Evolutionary conservation across 2,113 vertebrate species (phyloP).

Genomic region (Cairina moschata): DNA sequence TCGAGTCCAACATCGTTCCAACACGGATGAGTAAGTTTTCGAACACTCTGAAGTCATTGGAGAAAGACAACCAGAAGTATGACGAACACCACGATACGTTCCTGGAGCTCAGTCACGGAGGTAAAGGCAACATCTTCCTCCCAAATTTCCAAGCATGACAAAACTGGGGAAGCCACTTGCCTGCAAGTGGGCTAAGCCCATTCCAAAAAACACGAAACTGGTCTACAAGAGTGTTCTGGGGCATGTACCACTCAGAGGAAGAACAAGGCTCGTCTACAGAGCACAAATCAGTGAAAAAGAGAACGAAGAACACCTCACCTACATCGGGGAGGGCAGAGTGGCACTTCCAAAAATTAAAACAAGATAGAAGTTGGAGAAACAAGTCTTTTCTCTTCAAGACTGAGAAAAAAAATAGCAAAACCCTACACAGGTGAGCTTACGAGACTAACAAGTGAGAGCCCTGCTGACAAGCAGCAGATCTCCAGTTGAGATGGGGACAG

Average conservation of each 20-base stretch:
- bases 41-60: neutral
- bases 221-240: neutral
- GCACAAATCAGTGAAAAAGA: neutral
- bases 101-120: fast-evolving
- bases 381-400: neutral
- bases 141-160: fast-evolving
- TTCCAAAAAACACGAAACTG: neutral
- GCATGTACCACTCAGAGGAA: fast-evolving
- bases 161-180: neutral
- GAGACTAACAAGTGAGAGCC: neutral
- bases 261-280: fast-evolving
- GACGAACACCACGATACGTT: neutral
- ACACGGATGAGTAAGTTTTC: neutral
- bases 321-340: neutral
- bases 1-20: fast-evolving
- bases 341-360: neutral
- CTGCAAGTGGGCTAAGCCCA: fast-evolving
- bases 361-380: neutral
- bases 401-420: neutral
- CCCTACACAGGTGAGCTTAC: neutral
- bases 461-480: neutral
- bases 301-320: neutral
- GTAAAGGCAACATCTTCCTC: fast-evolving
- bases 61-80: neutral
- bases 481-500: neutral